Evolutionary conservation across 2,797 vertebrate genomes (phyloP), one percentile per base, ranked within the genome.

Genomic region (Leuciscus waleckii): DNA sequence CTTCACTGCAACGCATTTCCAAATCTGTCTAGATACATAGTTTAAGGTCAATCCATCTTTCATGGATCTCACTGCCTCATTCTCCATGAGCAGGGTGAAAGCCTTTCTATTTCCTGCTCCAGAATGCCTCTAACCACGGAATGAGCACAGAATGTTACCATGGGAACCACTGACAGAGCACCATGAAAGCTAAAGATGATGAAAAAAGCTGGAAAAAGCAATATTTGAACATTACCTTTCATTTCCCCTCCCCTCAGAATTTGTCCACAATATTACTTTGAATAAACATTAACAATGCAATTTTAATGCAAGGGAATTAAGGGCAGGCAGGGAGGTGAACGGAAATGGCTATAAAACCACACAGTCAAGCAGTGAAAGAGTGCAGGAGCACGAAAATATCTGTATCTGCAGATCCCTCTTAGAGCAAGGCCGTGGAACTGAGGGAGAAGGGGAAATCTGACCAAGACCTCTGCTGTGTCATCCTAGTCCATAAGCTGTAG

Each of bases 141-240:
- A 81, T 69, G 73, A 89, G 80, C 70, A 56, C 79, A 87, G 71
- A 78, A 85, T 54, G 75, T 81, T 87, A 83, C 77, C 68, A 81
- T 87, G 82, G 84, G 56, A 89, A 81, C 82, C 82, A 68, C 49
- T 71, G 86, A 74, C 65, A 83, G 87, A 87, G 88, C 86, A 87
- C 90, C 86, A 87, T 83, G 80, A 83, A 86, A 54, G 77, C 84
- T 56, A 87, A 88, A 76, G 73, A 78, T 81, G 79, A 81, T 83
- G 83, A 80, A 37, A 74, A 39, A 79, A 71, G 54, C 67, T 71
- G 71, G 86, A 83, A 84, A 85, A 88, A 69, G 73, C 77, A 35
- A 83, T 37, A 67, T 63, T 67, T 86, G 23, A 39, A 70, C 17
- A 80, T 26, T 39, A 37, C 39, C 63, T 51, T 23, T 19, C 32